Conservation (phyloP, 2,797 vertebrate species). For the Propithecus perrieri region DNA sequence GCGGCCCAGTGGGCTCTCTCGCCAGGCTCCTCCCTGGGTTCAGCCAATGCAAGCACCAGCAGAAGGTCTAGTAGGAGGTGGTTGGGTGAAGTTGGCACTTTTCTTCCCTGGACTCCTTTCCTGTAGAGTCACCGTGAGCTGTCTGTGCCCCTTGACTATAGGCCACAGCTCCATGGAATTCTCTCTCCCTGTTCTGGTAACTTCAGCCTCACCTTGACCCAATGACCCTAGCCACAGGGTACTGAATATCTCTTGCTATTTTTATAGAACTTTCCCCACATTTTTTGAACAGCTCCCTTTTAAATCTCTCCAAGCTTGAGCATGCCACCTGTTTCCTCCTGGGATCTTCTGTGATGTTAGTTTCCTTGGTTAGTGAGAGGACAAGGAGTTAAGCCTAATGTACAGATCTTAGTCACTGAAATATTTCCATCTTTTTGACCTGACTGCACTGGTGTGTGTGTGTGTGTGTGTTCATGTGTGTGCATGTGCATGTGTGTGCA, state of each 20-base stretch:
- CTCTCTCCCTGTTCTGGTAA: background rate
- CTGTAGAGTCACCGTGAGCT: background rate
- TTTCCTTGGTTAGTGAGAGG: background rate
- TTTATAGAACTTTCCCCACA: background rate
- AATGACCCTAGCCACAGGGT: background rate
- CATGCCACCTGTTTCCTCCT: background rate
- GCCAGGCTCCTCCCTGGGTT: background rate
- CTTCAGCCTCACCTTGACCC: background rate
- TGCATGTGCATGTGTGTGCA: background rate
- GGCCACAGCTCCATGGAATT: background rate
- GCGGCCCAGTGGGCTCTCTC: background rate
- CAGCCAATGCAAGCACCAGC: background rate
- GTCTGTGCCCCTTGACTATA: background rate
- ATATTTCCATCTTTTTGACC: background rate
- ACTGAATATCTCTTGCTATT: background rate
- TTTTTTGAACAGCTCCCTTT: background rate
- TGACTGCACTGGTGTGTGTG: background rate
- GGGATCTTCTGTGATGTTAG: background rate
- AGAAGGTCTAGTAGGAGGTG: background rate
- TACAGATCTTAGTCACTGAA: background rate
- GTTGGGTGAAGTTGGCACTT: background rate
- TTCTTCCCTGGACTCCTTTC: background rate
- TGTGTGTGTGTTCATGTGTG: too few relatives aligned
- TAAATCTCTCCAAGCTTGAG: background rate
- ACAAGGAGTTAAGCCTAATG: background rate